phyloP scores from a whole-genome alignment of 2,797 vertebrate genomes.

The Hypotaenidia okinawae region DNA sequence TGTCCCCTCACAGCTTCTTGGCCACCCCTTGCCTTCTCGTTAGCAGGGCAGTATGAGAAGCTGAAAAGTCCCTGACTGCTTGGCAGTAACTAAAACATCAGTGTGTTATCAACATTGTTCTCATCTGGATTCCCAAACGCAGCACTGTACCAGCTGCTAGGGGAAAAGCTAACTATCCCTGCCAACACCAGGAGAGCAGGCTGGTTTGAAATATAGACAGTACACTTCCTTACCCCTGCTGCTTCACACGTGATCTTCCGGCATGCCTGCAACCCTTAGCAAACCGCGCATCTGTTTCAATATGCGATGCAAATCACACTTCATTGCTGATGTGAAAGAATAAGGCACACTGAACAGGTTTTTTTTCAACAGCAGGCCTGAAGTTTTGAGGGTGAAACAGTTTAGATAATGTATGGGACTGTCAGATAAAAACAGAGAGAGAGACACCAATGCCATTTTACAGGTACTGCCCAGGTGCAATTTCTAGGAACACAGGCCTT shows the following conservation, averaged over 20 bases:
- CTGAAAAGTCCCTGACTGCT: too few species aligned
- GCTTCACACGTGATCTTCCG: not conserved
- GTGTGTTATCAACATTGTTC: too few species aligned
- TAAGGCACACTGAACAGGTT: not conserved
- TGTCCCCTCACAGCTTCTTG: too few species aligned
- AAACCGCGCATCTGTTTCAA: not conserved
- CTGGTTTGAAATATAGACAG: not conserved
- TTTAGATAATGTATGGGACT: rapidly evolving
- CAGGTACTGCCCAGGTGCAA: not conserved
- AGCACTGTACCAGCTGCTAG: too few species aligned
- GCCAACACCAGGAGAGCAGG: not conserved
- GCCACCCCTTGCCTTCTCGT: too few species aligned
- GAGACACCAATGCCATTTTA: not conserved
- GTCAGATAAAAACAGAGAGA: not conserved
- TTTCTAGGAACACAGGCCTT: not conserved
- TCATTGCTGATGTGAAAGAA: not conserved
- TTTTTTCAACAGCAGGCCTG: not conserved
- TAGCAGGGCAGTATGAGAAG: too few species aligned
- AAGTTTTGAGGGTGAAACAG: not conserved
- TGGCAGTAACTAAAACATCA: too few species aligned
- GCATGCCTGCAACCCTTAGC: not conserved
- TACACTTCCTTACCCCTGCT: not conserved
- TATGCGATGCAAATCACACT: not conserved
- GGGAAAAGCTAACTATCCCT: too few species aligned
- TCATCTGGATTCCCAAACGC: too few species aligned